A percentile compares a stretch with the other conserved stretches of the same genome.
Conservation (phyloP, 2,113 vertebrate genomes). For the Eudyptes chrysolophus region DNA sequence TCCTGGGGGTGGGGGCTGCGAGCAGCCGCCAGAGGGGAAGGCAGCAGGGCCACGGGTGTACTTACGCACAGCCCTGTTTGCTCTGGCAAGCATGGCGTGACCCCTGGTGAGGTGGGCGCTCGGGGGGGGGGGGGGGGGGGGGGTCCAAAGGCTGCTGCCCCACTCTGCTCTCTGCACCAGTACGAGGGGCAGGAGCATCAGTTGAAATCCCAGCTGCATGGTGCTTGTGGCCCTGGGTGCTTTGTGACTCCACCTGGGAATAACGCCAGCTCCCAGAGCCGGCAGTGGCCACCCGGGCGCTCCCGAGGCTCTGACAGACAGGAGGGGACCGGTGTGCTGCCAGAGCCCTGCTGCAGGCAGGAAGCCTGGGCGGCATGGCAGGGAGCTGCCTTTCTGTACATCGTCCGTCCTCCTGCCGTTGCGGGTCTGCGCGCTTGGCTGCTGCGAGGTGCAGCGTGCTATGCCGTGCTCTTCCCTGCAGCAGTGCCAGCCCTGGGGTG, state of each 20-base stretch:
- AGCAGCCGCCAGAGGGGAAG: not conserved
- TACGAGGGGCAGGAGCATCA: not conserved
- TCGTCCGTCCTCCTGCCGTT: not conserved
- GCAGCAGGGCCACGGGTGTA: accelerated
- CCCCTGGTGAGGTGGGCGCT: not conserved
- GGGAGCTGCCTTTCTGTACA: not conserved
- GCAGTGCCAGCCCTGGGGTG: not conserved
- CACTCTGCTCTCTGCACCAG: not conserved
- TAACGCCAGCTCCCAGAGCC: not conserved
- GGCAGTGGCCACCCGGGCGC: accelerated
- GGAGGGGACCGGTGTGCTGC: not conserved
- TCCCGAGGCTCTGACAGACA: not conserved
- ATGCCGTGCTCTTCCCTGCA: not conserved
- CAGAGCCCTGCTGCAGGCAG: not conserved
- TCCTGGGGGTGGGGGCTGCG: not conserved
- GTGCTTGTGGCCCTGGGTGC: not conserved
- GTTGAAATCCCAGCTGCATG: not conserved
- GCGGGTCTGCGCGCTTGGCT: not conserved
- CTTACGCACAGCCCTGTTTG: not conserved
- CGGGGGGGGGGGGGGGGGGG: too few relatives aligned
- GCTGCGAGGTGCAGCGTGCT: not conserved
- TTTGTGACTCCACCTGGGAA: not conserved
- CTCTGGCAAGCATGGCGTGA: not conserved
- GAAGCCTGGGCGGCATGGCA: not conserved
- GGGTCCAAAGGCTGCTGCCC: not conserved